phyloP scores from a whole-genome alignment of 2,888 invertebrate species.

The Parelbella ahira region DNA sequence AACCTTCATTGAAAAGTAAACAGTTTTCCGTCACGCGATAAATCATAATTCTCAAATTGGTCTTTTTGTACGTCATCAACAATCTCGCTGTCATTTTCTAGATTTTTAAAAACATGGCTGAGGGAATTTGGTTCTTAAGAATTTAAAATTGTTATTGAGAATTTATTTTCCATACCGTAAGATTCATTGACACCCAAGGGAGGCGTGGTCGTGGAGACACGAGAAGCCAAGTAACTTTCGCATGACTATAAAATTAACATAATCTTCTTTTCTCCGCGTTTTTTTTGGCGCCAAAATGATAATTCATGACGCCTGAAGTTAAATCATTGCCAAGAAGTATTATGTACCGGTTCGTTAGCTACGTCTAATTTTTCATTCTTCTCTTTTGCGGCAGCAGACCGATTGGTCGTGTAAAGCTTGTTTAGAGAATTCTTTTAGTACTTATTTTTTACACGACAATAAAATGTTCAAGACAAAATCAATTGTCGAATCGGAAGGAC shows the following conservation, averaged over 20 bases:
- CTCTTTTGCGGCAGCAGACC: conserved; percentile 5
- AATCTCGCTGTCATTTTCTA: no score
- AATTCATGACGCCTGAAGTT: conserved; percentile 16
- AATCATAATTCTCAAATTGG: no score
- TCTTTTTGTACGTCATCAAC: no score
- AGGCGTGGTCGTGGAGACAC: no score
- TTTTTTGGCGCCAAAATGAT: conserved; percentile 21
- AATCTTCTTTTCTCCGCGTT: conserved; percentile 4
- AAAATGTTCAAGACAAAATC: conserved; percentile 14
- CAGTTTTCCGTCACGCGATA: no score
- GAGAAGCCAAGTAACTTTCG: conserved; percentile 14
- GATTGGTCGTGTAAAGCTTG: conserved; percentile 5
- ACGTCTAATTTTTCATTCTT: conserved; percentile 11
- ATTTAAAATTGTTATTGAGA: not conserved
- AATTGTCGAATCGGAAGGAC: conserved; percentile 1
- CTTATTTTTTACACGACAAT: not conserved
- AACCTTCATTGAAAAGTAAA: no score
- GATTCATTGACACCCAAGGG: conserved; percentile 3
- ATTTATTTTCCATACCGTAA: not conserved
- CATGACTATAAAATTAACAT: conserved; percentile 6
- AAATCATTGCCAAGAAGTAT: conserved; percentile 23
- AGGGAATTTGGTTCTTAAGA: no score
- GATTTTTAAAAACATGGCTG: no score
- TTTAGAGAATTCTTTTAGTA: not conserved
- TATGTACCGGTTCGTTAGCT: not conserved